Conservation (phyloP, 1,140 invertebrate genomes). For the Cyclina sinensis region DNA sequence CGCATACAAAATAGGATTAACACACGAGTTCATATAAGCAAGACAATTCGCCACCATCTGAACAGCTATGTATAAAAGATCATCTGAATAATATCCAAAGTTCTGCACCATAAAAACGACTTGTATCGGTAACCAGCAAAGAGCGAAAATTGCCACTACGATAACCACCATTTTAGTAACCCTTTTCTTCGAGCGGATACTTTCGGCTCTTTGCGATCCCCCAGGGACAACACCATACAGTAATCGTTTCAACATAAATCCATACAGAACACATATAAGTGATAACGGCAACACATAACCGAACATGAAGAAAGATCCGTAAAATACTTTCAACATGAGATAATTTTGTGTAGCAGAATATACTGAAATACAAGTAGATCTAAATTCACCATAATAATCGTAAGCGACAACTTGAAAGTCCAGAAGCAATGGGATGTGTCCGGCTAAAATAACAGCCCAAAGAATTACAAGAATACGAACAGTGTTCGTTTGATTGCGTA, state of each 20-base stretch:
- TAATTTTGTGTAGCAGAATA: slow-evolving; percentile 9
- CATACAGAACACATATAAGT: slow-evolving; percentile 96
- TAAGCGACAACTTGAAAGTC: slow-evolving; percentile 91
- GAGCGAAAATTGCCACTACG: slow-evolving; percentile 97
- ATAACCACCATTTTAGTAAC: slow-evolving; percentile 97
- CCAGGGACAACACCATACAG: slow-evolving; percentile 90
- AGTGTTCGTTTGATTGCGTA: slow-evolving; percentile 95
- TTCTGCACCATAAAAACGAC: slow-evolving; percentile 87
- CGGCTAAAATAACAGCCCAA: slow-evolving; percentile 93
- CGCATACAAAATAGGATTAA: slow-evolving; percentile 98
- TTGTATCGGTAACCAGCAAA: slow-evolving; percentile 98
- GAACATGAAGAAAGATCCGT: slow-evolving; percentile 86
- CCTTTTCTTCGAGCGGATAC: slow-evolving; percentile 94
- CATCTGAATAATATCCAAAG: slow-evolving; percentile 87
- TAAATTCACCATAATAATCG: slow-evolving; percentile 88
- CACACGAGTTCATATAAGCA: slow-evolving; percentile 97
- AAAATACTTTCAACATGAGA: slow-evolving; percentile 77
- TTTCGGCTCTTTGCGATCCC: slow-evolving; percentile 90
- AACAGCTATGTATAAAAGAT: slow-evolving; percentile 88
- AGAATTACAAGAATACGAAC: slow-evolving; percentile 90
- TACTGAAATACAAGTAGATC: slow-evolving; percentile 80
- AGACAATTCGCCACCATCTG: slow-evolving; percentile 96
- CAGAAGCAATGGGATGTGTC: slow-evolving; percentile 91
- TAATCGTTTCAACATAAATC: slow-evolving; percentile 94
- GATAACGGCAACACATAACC: slow-evolving; percentile 87